Base-by-base conservation (phyloP, 2,797 vertebrate genomes). In the Eutrigla gurnardus region DNA sequence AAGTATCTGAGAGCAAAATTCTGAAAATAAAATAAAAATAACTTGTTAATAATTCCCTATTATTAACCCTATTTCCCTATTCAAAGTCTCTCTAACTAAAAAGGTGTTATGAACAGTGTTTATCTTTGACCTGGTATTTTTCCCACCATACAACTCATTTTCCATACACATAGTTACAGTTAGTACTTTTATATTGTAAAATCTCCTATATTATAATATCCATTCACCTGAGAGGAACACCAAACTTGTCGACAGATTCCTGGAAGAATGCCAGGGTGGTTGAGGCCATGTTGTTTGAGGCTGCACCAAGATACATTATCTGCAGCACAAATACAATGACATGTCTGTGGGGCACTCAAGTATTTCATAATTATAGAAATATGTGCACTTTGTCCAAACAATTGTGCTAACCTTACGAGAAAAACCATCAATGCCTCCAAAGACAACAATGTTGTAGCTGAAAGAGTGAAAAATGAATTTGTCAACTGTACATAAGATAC, bases 221-320 rank as follows among this genome's bases (percentile, higher is more conserved):
- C 6, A 55, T 53, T 62, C 43, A 67, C 67, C 61, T 71, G 37
- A 72, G 67, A 42, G 78, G 78, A 39, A 55, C 14, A 43, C 69
- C 74, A 77, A 52, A 52, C 18, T 52, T 52, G 7, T 52, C 18
- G 9, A 52, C 71, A 52, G 49, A 52, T 52, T 52, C 49, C 9
- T 52, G 18, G 49, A 52, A 52, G 49, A 52, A 52, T 3, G 58
- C 55, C 71, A 78, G 45, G 55, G 78, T 60, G 6, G 71, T 78
- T 57, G 58, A 63, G 8, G 75, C 75, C 0, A 78, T 10, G 47
- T 73, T 83, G 65, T 83, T 83, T 13, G 63, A 49, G 14, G 77
- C 73, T 37, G 73, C 55, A 55, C 73, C 67, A 54, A 75, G 67
- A 65, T 70, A 80, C 66, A 80, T 80, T 18, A 75, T 65, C 72